Conservation (phyloP, 2,888 invertebrate species). For the Gastracanthus pulcherrimus region DNA sequence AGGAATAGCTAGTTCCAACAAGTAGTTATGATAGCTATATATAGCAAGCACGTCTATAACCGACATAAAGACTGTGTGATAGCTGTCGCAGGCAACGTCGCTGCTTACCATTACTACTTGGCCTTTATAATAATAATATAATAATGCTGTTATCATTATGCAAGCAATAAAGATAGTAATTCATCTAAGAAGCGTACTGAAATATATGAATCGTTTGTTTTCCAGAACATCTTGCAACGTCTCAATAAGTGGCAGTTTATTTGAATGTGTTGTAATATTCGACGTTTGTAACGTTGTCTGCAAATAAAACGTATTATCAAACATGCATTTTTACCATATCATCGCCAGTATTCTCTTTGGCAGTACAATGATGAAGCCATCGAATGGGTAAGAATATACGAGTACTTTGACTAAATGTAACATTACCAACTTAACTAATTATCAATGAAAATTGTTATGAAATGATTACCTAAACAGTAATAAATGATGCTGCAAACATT, state of each 20-base stretch:
- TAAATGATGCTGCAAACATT: too few species aligned
- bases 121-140: background rate
- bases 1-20: too few species aligned
- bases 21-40: too few species aligned
- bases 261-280: background rate
- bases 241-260: background rate
- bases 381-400: constrained; percentile 42
- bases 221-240: background rate
- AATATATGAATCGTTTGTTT: background rate
- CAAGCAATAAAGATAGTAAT: background rate
- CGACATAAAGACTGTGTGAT: too few species aligned
- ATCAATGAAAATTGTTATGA: background rate
- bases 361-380: background rate
- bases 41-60: too few species aligned
- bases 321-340: constrained; percentile 29
- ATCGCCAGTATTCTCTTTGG: constrained; percentile 23
- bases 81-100: too few species aligned
- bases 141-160: background rate
- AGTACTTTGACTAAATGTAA: too few species aligned
- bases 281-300: background rate
- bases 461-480: background rate
- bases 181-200: background rate
- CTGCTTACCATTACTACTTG: too few species aligned
- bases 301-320: background rate
- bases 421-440: too few species aligned